Evolutionary conservation across 2,113 vertebrate species (phyloP).

Genomic region (Chlamydotis undulata): DNA sequence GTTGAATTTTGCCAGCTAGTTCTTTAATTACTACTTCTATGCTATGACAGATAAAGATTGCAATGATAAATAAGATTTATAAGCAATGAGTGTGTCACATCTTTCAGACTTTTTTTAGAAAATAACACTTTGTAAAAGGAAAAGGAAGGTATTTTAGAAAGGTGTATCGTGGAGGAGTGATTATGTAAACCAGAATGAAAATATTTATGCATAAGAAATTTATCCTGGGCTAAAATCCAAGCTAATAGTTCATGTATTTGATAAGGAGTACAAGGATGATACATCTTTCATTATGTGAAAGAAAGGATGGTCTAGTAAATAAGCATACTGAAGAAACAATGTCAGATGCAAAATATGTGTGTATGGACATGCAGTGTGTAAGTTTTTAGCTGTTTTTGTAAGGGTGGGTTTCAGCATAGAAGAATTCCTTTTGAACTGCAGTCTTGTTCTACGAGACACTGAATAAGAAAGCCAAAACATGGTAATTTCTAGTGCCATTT

Average conservation of each 20-base stretch:
- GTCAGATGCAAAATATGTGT: slow-evolving; percentile 15
- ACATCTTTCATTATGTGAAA: not conserved
- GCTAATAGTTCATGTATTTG: not conserved
- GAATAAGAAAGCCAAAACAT: slow-evolving; percentile 37
- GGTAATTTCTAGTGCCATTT: slow-evolving; percentile 49
- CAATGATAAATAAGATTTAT: not conserved
- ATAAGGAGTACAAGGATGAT: not conserved
- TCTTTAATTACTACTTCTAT: slow-evolving; percentile 8
- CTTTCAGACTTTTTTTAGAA: slow-evolving; percentile 29
- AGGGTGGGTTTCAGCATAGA: not conserved
- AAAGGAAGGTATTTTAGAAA: not conserved
- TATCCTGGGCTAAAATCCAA: not conserved
- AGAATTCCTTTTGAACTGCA: slow-evolving; percentile 11
- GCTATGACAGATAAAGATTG: not conserved
- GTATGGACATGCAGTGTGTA: not conserved
- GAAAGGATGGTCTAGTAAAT: not conserved
- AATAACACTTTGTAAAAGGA: not conserved
- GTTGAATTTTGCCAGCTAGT: not conserved
- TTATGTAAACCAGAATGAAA: not conserved
- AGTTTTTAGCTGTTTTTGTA: not conserved
- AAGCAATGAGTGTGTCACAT: not conserved
- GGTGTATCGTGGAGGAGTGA: not conserved
- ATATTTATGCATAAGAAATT: not conserved
- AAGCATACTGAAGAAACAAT: not conserved
- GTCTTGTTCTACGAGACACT: not conserved